Percentiles rank a stretch among this genome's conserved stretches.
Conservation (phyloP, 2,888 invertebrate genomes). For the Odontocolon sp. region DNA sequence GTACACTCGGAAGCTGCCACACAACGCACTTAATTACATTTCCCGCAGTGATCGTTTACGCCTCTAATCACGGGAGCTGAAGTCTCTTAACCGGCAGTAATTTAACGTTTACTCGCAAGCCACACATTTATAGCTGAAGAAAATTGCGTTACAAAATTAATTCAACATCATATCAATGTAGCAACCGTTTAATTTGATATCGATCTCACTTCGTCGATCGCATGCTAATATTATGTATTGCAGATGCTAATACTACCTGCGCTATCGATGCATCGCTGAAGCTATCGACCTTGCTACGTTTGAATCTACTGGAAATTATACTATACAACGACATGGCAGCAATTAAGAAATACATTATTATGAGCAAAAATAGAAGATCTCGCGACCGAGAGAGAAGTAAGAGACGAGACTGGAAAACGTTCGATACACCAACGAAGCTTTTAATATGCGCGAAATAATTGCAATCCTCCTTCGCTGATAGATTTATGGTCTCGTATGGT, state of each 20-base stretch:
- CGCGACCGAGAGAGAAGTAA: constrained; percentile 19
- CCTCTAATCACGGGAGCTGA: constrained; percentile 51
- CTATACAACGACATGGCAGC: constrained; percentile 10
- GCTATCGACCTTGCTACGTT: constrained; percentile 32
- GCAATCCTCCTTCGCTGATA: constrained; percentile 72
- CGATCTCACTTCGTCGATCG: constrained; percentile 47
- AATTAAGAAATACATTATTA: constrained; percentile 55
- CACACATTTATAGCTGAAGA: neutral
- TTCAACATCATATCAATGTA: constrained; percentile 37
- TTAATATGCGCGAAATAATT: constrained; percentile 77
- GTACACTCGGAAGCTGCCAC: neutral
- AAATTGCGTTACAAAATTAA: constrained; percentile 56
- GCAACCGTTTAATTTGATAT: constrained; percentile 54
- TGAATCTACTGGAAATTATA: constrained; percentile 48
- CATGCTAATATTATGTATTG: constrained; percentile 55
- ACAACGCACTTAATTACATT: constrained; percentile 48
- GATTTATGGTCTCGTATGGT: constrained; percentile 73
- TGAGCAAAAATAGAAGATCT: constrained; percentile 42
- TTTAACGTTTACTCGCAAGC: constrained; percentile 27
- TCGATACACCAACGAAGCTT: constrained; percentile 70
- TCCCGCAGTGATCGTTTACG: constrained; percentile 52
- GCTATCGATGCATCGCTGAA: constrained; percentile 30
- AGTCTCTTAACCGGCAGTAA: constrained; percentile 44
- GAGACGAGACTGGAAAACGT: constrained; percentile 56
- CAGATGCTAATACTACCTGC: constrained; percentile 16